Percentiles rank a stretch among this genome's conserved stretches.
These are phyloP conservation scores for Nomada lathburiana DNA, from an alignment of 2,888 invertebrate genomes.

Conservation along the genomic window DNA sequence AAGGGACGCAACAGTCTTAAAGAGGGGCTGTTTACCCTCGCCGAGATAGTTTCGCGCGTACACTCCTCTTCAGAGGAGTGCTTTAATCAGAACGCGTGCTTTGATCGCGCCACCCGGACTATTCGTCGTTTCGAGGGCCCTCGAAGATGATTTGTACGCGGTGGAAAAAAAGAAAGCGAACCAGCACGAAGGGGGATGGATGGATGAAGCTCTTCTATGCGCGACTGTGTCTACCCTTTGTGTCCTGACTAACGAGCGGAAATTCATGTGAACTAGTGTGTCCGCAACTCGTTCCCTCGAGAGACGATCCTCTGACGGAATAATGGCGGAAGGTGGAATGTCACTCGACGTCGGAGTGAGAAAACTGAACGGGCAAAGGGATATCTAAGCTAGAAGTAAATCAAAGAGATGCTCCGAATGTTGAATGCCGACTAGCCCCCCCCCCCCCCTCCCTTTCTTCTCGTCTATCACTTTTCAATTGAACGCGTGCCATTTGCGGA, in stretches of 20 bases:
- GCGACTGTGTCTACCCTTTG: slow-evolving; percentile 50
- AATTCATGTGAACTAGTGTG: slow-evolving; percentile 64
- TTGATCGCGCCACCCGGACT: slow-evolving; percentile 51
- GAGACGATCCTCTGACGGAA: slow-evolving; percentile 49
- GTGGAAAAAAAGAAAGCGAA: not conserved
- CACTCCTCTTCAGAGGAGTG: not conserved
- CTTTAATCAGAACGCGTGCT: slow-evolving; percentile 54
- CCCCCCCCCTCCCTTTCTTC: not conserved
- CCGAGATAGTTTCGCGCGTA: not conserved
- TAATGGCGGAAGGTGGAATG: slow-evolving; percentile 34
- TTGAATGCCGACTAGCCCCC: not conserved
- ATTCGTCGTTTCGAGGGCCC: slow-evolving; percentile 38
- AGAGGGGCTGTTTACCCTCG: slow-evolving; percentile 11
- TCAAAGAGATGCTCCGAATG: slow-evolving; percentile 23
- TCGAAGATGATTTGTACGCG: slow-evolving; percentile 53
- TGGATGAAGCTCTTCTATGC: not conserved
- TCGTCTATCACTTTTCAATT: not conserved
- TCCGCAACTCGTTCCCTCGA: slow-evolving; percentile 40
- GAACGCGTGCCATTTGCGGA: not conserved
- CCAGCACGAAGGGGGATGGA: not conserved
- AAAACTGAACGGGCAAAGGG: slow-evolving; percentile 8
- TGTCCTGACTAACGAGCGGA: slow-evolving; percentile 64
- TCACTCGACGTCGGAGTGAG: slow-evolving; percentile 19
- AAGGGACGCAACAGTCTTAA: not conserved
- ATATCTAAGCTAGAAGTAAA: slow-evolving; percentile 18